Evolutionary conservation across 2,113 vertebrate species (phyloP).

Genomic region (Odocoileus virginianus): DNA sequence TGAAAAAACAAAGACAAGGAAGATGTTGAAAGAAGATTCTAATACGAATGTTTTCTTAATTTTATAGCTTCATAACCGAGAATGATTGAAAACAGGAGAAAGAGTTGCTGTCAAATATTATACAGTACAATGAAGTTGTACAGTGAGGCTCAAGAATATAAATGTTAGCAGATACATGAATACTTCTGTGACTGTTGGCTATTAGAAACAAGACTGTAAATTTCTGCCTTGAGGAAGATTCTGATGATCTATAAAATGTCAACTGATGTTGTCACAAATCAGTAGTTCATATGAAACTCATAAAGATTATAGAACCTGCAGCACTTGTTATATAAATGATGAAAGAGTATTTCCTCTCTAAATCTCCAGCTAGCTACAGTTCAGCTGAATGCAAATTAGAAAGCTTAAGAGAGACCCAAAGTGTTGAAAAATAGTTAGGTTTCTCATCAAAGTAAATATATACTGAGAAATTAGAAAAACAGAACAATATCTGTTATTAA

Average conservation of each 20-base stretch:
- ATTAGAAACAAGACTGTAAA: constrained; percentile 12
- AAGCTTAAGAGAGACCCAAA: neutral
- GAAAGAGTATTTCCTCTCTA: constrained; percentile 39
- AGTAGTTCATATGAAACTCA: constrained; percentile 48
- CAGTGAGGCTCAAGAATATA: neutral
- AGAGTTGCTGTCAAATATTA: neutral
- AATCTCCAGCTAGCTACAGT: constrained; percentile 26
- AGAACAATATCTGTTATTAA: neutral
- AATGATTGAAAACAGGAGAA: constrained; percentile 24
- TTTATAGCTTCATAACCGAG: constrained; percentile 15
- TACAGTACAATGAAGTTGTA: neutral
- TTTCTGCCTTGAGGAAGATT: constrained; percentile 54
- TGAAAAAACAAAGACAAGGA: neutral
- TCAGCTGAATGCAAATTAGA: constrained; percentile 36
- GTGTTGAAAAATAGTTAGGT: constrained; percentile 18
- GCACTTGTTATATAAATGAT: constrained; percentile 57
- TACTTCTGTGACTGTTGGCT: constrained; percentile 1
- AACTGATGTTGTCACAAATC: constrained; percentile 53
- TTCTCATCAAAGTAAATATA: neutral
- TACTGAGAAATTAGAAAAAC: neutral
- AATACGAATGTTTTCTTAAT: neutral
- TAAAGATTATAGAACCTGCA: constrained; percentile 45
- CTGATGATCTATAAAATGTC: constrained; percentile 56
- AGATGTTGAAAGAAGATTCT: neutral
- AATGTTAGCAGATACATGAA: constrained; percentile 11